Base-by-base conservation (phyloP, 2,888 invertebrate genomes). In the Kuschelorhynchus macadamiae region DNA sequence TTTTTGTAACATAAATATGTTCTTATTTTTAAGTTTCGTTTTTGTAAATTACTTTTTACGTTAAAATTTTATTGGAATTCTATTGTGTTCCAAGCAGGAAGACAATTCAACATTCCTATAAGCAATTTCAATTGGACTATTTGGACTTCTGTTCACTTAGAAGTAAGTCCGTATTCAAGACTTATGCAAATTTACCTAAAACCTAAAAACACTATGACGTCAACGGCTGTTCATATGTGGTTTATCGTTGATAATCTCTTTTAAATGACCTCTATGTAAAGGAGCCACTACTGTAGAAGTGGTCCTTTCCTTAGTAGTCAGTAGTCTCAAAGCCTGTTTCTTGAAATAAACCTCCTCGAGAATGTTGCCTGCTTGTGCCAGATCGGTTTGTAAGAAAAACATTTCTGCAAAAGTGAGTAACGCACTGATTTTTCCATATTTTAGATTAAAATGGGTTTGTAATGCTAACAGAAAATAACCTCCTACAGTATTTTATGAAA, bases 321-420 rank as follows among this genome's bases (percentile, higher is more conserved):
- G n/a, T n/a, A 25, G 25, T 16, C 21, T 42, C 41, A 21, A 2
- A 55, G 39, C 20, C 9, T 30, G 11, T 32, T 52, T 56, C 66
- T 32, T 55, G 5, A 53, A 44, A n/a, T n/a, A n/a, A n/a, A n/a
- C n/a, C n/a, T n/a, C n/a, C n/a, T n/a, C n/a, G n/a, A n/a, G n/a
- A 77, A 86, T 85, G 86, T 80, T 85, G 72, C 84, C 85, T 30
- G 82, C 77, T 71, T 85, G 82, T 77, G 77, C 83, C 67, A 81
- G 82, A 76, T 80, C 78, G 70, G 73, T 85, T 53, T 80, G 83
- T 74, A 81, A 79, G 72, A 82, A 82, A 75, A 79, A 80, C 46
- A 77, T 82, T 69, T 79, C 80, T 50, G 80, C 83, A 74, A 84
- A 84, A 75, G 86, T 85, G 81, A 85, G 83, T 88, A 72, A 33